Evolutionary conservation across 2,888 invertebrate species (phyloP).

Genomic region (Ypsolopha sequella): DNA sequence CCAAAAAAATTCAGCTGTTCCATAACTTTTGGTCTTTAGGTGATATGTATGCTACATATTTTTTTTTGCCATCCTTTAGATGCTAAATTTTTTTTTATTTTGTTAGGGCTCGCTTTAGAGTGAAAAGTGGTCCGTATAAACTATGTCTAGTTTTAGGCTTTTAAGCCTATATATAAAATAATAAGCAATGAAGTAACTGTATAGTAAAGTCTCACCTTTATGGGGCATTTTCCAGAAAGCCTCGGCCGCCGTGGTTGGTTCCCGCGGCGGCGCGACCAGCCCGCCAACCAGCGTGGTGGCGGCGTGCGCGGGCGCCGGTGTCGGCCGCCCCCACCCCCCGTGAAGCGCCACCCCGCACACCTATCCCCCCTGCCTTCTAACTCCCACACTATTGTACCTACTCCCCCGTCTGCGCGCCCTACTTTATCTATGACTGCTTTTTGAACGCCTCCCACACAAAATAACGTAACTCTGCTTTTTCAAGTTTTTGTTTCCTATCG

Average conservation of each 20-base stretch:
- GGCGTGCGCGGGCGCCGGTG: constrained; percentile 69
- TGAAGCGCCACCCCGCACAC: constrained; percentile 61
- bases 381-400: not conserved
- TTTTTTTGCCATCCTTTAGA: too few relatives aligned
- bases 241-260: constrained; percentile 78
- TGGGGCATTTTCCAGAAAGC: constrained; percentile 91
- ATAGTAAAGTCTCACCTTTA: constrained; percentile 87
- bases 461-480: not conserved
- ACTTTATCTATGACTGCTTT: not conserved
- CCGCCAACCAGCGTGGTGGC: constrained; percentile 74
- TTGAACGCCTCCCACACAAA: not conserved
- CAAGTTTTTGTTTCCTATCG: not conserved
- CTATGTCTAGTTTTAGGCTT: too few relatives aligned
- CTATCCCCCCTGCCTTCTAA: not conserved
- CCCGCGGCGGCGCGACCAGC: constrained; percentile 79
- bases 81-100: too few relatives aligned
- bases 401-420: not conserved
- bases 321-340: constrained; percentile 74
- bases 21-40: too few relatives aligned
- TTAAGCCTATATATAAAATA: too few relatives aligned
- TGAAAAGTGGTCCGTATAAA: too few relatives aligned
- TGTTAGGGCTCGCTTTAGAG: too few relatives aligned
- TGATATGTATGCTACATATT: too few relatives aligned
- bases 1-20: too few relatives aligned
- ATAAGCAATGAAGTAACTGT: constrained; percentile 4